A percentile compares a stretch with the other conserved stretches of the same genome.
These are phyloP conservation scores for Pelochelys cantorii DNA, from an alignment of 2,797 vertebrate species.

Conservation along the genomic window DNA sequence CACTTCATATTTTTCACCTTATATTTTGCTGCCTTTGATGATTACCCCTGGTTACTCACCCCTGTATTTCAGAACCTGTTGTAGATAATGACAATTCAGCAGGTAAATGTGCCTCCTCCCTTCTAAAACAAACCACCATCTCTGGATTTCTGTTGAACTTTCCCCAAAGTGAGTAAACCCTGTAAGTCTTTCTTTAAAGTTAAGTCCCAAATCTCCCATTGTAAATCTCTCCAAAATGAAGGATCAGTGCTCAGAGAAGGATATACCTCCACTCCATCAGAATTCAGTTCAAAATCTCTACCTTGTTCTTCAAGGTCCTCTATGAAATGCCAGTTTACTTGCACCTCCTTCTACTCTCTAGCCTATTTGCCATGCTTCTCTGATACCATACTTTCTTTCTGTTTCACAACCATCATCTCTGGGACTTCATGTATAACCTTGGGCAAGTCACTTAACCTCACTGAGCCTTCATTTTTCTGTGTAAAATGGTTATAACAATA, in stretches of 20 bases:
- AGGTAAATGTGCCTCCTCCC: neutral
- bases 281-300: neutral
- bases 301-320: neutral
- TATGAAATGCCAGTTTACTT: neutral
- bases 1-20: neutral
- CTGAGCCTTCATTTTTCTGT: rapidly evolving
- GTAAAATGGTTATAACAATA: neutral
- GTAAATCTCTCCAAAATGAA: neutral
- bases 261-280: neutral
- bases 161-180: neutral
- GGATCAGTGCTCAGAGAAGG: neutral
- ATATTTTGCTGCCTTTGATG: neutral
- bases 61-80: neutral
- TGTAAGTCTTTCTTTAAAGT: neutral
- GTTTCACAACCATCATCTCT: neutral
- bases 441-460: neutral
- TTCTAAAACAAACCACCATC: neutral
- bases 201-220: neutral
- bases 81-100: neutral
- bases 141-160: neutral
- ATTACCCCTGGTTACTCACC: neutral
- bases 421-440: neutral
- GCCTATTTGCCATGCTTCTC: neutral
- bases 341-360: neutral
- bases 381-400: neutral